Base-by-base conservation (phyloP, 2,888 invertebrate genomes). In the Saturnia pavonia region DNA sequence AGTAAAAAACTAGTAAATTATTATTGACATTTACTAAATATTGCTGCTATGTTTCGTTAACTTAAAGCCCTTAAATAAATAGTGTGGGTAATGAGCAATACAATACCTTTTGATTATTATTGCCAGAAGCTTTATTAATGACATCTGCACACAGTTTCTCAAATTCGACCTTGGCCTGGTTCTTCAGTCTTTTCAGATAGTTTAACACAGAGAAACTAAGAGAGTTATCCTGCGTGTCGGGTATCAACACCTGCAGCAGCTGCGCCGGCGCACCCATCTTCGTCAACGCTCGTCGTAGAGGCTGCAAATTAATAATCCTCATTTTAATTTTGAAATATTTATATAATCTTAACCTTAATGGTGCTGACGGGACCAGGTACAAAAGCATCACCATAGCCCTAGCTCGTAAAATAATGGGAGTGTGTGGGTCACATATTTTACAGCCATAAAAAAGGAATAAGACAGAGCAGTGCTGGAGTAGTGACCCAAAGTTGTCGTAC, bases 111-210 rank as follows among this genome's bases (percentile, higher is more conserved):
- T 95, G 94, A 72, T 85, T 89, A 76, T 90, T 93, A 87, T 91
- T 88, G 83, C 88, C 86, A 78, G 94, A 89, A 79, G 95, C 89
- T 86, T 96, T 95, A 77, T 96, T 96, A 78, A 96, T 95, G 74
- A 97, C 97, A 82, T 97, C 97, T 74, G 96, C 95, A 80, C 98
- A 98, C 63, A 98, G 94, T 84, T 97, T 96, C 86, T 98, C 98
- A 84, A 97, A 98, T 87, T 98, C 98, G 70, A 96, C 95, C 90
- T 98, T 98, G 27, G 98, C 99, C 88, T 98, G 97, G 88, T 98
- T 98, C 93, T 99, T 99, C 80, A 99, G 95, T 88, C 98, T 96
- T 91, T 99, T 99, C 85, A 99, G 94, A 89, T 99, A 99, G 89
- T 98, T 98, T 74, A 98, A 95, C 66, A 99, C 98, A 73, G 97